Base-by-base conservation (phyloP, 1,140 invertebrate species). In the Phthorimaea operculella region DNA sequence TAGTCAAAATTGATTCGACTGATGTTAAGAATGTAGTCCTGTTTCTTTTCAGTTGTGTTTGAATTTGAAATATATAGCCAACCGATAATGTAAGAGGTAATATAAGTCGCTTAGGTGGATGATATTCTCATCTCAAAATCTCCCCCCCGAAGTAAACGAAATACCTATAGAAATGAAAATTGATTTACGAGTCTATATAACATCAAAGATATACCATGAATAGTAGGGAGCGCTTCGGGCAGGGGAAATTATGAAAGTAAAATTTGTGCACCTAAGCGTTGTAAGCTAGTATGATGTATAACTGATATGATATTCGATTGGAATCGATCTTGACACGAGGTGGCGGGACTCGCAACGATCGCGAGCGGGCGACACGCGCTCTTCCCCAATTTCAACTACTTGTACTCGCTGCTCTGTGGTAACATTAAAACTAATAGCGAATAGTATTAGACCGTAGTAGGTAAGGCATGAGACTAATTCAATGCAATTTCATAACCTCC, bases 321-420 rank as follows among this genome's bases (percentile, higher is more conserved):
- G 6, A 28, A 28, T 28, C 21, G 21, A 28, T 4, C 21, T 28
- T 28, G 21, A 28, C 21, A 28, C 21, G 21, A 28, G 21, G 21
- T 28, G 21, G 21, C 21, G 21, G 21, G 21, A 28, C 21, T 28
- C 21, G 21, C 21, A 28, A 4, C 2, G 36, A 39, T 39, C 10
- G 10, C 36, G 36, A 39, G n/a, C 10, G 21, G 21, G n/a, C 10
- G 36, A 39, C 36, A n/a, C 36, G 10, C 36, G 36, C 58, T 60
- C 42, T 48, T 64, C 59, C 58, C 49, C 50, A 28, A 60, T 62
- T 73, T 62, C 52, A 62, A 62, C 49, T 64, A 59, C 60, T 61
- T 68, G 58, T 72, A 66, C 64, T 71, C 70, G 65, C 68, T 74
- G 62, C 66, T 70, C 67, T 72, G 70, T 70, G 68, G 65, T 76